These are phyloP conservation scores for Tetragnatha versicolor DNA, from an alignment of 1,140 invertebrate genomes.

Conservation along the genomic window DNA sequence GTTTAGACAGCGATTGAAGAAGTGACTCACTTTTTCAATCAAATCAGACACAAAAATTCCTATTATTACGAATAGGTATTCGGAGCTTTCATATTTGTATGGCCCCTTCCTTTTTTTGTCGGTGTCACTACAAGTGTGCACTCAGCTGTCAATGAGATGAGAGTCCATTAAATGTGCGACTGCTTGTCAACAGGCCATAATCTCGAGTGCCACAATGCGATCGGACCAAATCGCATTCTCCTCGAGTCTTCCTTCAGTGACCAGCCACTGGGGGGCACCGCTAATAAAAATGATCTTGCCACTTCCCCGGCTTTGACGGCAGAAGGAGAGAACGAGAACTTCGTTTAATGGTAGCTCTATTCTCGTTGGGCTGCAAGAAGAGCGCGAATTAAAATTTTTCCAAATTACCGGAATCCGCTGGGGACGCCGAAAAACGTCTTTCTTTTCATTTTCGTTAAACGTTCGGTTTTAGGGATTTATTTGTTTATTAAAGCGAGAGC, in stretches of 20 bases:
- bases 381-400: slow-evolving; percentile 11
- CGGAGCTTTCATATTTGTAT: no score
- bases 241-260: not conserved
- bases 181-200: no score
- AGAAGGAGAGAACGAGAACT: not conserved
- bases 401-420: slow-evolving; percentile 15
- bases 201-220: no score
- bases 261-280: not conserved
- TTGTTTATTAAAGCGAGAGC: slow-evolving; percentile 36
- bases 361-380: slow-evolving; percentile 1
- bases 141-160: no score
- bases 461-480: not conserved
- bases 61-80: no score
- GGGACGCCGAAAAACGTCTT: slow-evolving; percentile 34
- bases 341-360: slow-evolving; percentile 13
- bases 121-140: no score
- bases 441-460: slow-evolving; percentile 30
- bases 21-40: no score
- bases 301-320: not conserved
- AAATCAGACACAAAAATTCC: no score
- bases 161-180: no score
- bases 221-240: no score
- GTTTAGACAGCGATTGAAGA: no score
- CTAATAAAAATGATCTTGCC: slow-evolving; percentile 25
- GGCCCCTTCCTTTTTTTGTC: no score